Conservation (phyloP, 2,797 vertebrate species). For the Oreochromis mossambicus region DNA sequence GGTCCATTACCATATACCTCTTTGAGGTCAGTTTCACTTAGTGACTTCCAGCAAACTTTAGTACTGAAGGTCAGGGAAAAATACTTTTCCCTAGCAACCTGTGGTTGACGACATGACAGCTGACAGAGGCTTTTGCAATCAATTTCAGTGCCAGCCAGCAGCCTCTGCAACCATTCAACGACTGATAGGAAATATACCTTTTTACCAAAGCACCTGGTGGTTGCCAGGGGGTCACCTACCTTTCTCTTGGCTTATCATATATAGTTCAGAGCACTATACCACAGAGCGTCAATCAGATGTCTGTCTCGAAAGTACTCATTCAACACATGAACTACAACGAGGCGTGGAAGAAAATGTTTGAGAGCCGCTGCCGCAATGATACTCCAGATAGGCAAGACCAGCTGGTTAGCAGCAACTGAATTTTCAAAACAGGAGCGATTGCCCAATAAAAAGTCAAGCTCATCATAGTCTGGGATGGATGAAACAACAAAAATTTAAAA, state of each 20-base stretch:
- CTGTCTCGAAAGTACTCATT: background rate
- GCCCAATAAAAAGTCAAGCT: background rate
- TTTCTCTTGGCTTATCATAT: background rate
- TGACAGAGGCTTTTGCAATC: background rate
- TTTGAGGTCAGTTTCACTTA: background rate
- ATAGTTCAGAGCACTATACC: background rate
- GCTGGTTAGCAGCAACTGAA: background rate
- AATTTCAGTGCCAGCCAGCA: background rate
- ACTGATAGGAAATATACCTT: too few relatives aligned
- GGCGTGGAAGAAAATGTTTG: background rate
- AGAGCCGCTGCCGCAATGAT: background rate
- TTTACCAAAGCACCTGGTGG: background rate
- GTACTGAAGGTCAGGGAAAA: background rate
- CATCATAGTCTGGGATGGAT: background rate
- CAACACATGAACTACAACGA: background rate
- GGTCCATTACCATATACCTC: background rate
- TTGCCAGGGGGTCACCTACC: background rate
- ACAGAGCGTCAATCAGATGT: background rate
- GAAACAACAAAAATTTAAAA: fast-evolving
- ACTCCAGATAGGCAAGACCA: background rate
- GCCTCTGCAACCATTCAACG: background rate
- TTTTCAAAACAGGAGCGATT: background rate
- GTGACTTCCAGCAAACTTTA: background rate
- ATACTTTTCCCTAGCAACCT: background rate
- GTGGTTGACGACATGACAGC: background rate